Conservation (phyloP, 2,797 vertebrate species). For the Pyrocephalus nanus region DNA sequence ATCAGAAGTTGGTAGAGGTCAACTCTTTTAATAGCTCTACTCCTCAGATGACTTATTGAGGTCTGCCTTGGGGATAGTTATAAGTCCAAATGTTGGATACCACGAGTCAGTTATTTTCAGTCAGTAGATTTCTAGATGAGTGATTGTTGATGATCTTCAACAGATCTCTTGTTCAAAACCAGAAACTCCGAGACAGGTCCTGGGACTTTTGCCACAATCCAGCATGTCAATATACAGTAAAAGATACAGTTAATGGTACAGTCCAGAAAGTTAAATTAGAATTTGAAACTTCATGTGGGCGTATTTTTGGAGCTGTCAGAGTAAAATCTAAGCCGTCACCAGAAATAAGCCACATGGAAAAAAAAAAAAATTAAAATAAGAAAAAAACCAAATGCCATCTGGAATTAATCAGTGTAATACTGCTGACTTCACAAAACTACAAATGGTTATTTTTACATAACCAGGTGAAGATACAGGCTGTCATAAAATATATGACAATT, state of each 20-base stretch:
- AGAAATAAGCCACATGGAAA: background rate
- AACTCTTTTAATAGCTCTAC: background rate
- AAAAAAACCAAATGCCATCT: background rate
- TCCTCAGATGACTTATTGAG: background rate
- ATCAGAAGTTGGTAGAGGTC: background rate
- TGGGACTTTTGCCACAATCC: background rate
- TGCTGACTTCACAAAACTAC: conserved; percentile 22
- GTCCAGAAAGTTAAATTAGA: background rate
- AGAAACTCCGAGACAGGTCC: background rate
- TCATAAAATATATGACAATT: background rate
- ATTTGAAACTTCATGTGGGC: background rate
- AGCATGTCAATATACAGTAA: background rate
- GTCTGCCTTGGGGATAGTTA: background rate
- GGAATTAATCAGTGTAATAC: background rate
- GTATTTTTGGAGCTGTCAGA: background rate
- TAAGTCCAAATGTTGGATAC: background rate
- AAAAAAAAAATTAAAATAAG: background rate
- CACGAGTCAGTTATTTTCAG: background rate
- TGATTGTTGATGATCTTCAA: background rate
- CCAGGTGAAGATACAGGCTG: background rate
- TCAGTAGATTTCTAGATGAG: background rate
- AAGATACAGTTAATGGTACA: background rate
- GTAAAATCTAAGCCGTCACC: background rate
- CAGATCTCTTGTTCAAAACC: background rate
- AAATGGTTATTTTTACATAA: conserved; percentile 1